Evolutionary conservation across 2,113 vertebrate species (phyloP).

Genomic region (Elaphurus davidianus): DNA sequence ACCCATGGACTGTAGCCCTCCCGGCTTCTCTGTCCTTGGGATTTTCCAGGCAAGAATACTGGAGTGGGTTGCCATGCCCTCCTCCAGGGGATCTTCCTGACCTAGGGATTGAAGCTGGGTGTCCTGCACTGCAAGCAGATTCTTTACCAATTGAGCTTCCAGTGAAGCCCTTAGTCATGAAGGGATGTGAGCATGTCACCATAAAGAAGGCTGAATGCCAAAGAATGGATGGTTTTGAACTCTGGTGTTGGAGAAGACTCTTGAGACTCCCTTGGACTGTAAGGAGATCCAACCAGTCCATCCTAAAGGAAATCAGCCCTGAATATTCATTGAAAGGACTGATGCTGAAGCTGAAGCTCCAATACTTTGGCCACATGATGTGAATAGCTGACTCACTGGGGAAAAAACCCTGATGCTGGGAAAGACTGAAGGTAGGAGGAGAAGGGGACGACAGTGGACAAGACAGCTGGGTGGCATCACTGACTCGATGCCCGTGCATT

Average conservation of each 20-base stretch:
- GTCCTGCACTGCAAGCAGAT: neutral
- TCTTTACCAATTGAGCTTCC: neutral
- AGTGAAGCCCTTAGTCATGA: neutral
- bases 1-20: neutral
- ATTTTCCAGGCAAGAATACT: neutral
- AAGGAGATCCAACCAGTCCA: neutral
- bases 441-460: neutral
- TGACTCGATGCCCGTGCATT: neutral
- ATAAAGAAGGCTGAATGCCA: neutral
- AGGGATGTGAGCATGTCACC: neutral
- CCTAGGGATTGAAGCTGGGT: neutral
- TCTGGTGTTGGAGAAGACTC: neutral
- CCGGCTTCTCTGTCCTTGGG: neutral
- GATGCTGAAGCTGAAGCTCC: neutral
- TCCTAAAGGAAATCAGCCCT: neutral
- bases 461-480: neutral
- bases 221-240: neutral
- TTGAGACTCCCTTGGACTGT: neutral
- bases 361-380: neutral
- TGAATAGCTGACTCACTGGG: neutral
- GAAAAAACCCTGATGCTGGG: neutral
- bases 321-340: neutral
- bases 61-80: neutral
- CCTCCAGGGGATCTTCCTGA: neutral
- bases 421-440: neutral